Conservation (phyloP, 2,797 vertebrate genomes). For the Gallinago stenura region DNA sequence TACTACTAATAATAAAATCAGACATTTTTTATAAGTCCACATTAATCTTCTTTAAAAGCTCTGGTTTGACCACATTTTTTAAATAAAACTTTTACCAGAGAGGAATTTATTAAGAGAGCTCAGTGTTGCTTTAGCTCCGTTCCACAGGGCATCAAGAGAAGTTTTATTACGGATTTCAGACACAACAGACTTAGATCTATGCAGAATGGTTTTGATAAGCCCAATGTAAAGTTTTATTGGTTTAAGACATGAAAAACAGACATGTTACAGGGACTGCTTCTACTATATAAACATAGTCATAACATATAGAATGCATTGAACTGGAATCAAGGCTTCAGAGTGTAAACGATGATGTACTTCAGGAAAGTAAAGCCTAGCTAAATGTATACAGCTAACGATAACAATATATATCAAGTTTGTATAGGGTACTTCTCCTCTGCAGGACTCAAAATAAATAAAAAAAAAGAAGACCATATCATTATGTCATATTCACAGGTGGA, state of each 20-base stretch:
- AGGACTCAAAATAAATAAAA: not conserved
- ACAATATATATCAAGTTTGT: not conserved
- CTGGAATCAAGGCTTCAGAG: not conserved
- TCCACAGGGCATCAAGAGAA: slow-evolving; percentile 39
- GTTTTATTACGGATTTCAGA: slow-evolving; percentile 63
- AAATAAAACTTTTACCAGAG: slow-evolving; percentile 63
- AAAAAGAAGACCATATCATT: not conserved
- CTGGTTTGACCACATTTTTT: slow-evolving; percentile 55
- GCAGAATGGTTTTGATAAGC: slow-evolving; percentile 67
- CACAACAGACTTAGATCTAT: slow-evolving; percentile 57
- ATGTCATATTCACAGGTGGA: not conserved
- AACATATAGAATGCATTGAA: not conserved
- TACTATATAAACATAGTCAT: slow-evolving; percentile 38
- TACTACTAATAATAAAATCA: slow-evolving; percentile 70
- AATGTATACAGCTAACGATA: not conserved
- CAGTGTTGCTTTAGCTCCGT: slow-evolving; percentile 37
- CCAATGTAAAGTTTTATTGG: slow-evolving; percentile 61
- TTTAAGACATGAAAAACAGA: slow-evolving; percentile 69
- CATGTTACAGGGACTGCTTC: slow-evolving; percentile 6
- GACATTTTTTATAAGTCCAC: slow-evolving; percentile 67
- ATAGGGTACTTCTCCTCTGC: not conserved
- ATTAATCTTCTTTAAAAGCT: slow-evolving; percentile 69
- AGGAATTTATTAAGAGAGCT: slow-evolving; percentile 64
- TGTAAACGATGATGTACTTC: not conserved
- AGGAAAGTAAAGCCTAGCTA: slow-evolving; percentile 24